These are phyloP conservation scores for Pterocles gutturalis DNA, from an alignment of 2,113 vertebrate species.

Conservation along the genomic window DNA sequence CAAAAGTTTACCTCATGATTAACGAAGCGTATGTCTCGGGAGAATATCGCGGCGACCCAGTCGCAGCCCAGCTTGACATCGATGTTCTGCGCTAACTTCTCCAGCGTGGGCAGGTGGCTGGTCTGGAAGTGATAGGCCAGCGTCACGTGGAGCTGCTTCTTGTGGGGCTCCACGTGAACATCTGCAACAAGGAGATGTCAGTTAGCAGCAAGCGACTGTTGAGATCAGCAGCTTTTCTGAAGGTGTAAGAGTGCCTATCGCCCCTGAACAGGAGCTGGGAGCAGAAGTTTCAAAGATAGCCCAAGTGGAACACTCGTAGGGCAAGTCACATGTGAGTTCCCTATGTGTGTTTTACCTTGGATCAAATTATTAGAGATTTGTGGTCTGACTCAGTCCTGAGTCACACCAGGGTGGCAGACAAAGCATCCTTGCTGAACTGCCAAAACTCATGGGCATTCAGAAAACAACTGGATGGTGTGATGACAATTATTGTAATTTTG, in stretches of 20 bases:
- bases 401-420: neutral
- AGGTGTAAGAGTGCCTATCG: accelerated
- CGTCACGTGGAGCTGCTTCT: conserved; percentile 97
- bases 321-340: neutral
- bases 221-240: neutral
- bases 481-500: neutral
- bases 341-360: neutral
- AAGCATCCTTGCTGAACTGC: neutral
- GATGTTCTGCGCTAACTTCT: conserved; percentile 91
- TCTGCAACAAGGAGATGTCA: conserved; percentile 74
- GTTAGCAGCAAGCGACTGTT: accelerated
- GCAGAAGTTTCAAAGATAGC: neutral
- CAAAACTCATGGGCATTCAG: neutral
- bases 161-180: conserved; percentile 93
- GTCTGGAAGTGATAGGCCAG: conserved; percentile 96
- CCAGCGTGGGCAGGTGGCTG: conserved; percentile 87
- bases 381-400: neutral
- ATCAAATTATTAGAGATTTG: neutral
- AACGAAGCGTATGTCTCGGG: conserved; percentile 95
- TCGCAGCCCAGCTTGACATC: conserved; percentile 92
- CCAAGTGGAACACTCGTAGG: neutral
- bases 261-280: neutral
- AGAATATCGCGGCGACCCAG: conserved; percentile 94
- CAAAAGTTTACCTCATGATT: conserved; percentile 89
- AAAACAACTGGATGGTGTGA: neutral